Percentiles rank a stretch among this genome's conserved stretches.
phyloP scores from a whole-genome alignment of 2,113 vertebrate genomes.

The Tychaedon coryphoeus region DNA sequence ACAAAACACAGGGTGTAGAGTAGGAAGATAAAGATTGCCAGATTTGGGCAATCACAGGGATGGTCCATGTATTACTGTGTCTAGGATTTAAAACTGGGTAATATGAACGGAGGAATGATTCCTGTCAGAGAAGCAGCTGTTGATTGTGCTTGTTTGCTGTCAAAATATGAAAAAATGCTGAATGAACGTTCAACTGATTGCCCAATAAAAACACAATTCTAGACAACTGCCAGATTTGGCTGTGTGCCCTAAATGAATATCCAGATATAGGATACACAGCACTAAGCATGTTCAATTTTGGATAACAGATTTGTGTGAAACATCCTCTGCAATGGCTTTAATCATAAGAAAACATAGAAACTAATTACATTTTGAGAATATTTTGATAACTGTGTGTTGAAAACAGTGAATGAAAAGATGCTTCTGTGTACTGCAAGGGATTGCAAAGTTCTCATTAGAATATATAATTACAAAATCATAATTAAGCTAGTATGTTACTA shows the following conservation, averaged over 20 bases:
- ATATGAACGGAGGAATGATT: neutral
- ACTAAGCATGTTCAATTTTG: neutral
- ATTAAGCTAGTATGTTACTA: neutral
- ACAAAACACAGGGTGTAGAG: neutral
- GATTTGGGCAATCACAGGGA: neutral
- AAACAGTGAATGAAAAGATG: conserved; percentile 32
- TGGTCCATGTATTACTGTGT: neutral
- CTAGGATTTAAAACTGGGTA: neutral
- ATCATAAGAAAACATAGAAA: conserved; percentile 45
- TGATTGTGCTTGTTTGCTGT: conserved; percentile 33
- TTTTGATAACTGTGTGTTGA: conserved; percentile 31
- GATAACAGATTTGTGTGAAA: conserved; percentile 22
- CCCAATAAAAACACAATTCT: conserved; percentile 43
- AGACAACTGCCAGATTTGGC: conserved; percentile 55
- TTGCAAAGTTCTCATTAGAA: neutral
- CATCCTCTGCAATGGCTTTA: conserved; percentile 42
- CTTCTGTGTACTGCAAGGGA: neutral
- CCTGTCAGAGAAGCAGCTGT: conserved; percentile 18
- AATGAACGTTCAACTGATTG: conserved; percentile 40
- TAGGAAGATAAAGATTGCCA: neutral
- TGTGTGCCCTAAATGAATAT: conserved; percentile 17
- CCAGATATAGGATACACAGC: conserved; percentile 39
- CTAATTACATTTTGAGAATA: conserved; percentile 46
- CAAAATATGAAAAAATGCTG: conserved; percentile 27
- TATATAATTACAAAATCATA: neutral